Evolutionary conservation across 2,113 vertebrate genomes (phyloP).

Genomic region (Cricetomys ansorgei): DNA sequence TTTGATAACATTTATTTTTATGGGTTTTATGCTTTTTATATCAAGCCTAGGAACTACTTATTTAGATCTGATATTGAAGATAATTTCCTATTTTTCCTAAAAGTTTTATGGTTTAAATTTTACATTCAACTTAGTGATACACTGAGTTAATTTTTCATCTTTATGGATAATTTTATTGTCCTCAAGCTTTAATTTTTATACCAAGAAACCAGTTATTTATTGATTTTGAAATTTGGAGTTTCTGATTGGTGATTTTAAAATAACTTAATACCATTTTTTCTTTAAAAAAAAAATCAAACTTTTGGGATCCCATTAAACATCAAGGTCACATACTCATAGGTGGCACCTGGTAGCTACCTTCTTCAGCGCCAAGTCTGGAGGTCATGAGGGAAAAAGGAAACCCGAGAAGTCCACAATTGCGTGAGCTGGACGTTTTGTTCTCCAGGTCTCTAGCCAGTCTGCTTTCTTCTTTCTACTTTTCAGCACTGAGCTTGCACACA

Average conservation of each 20-base stretch:
- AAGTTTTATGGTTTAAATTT: slow-evolving; percentile 36
- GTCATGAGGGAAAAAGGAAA: slow-evolving; percentile 23
- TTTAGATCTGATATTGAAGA: not conserved
- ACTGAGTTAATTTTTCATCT: not conserved
- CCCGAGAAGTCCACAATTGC: not conserved
- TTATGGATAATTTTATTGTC: not conserved
- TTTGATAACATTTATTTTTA: not conserved
- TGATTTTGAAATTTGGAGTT: not conserved
- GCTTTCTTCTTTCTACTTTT: not conserved
- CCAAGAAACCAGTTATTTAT: not conserved
- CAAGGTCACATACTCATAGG: not conserved
- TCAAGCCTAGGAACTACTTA: not conserved
- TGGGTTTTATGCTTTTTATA: slow-evolving; percentile 17
- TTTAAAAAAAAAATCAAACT: not conserved
- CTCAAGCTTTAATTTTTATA: not conserved
- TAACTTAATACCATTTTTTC: not conserved
- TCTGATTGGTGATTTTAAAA: not conserved
- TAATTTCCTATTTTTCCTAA: not conserved
- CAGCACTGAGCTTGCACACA: not conserved
- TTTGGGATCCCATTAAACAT: not conserved
- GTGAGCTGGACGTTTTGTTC: not conserved
- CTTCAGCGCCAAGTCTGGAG: not conserved
- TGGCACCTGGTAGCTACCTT: not conserved
- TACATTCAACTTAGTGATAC: not conserved
- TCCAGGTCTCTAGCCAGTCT: not conserved